Base-by-base conservation (phyloP, 2,888 invertebrate genomes). In the Eupelmus urozonus region DNA sequence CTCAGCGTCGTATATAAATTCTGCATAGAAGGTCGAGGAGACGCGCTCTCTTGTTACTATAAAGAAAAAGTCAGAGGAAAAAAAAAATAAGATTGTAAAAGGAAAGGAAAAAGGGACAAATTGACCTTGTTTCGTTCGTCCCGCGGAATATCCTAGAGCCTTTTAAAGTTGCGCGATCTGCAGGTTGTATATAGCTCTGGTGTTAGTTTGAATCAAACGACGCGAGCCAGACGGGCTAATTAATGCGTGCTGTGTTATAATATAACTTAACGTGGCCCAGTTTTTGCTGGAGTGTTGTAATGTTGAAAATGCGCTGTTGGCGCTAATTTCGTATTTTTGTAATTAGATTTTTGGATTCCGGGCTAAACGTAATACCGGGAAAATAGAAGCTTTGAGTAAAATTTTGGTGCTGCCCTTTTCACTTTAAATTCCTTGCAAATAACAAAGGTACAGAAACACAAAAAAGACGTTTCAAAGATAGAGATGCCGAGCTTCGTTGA, bases 11-110 rank as follows among this genome's bases (percentile, higher is more conserved):
- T n/a, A n/a, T n/a, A 69, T 69, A 69, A 69, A 69, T 69, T 69
- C 57, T 57, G 57, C 57, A 69, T 27, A 59, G n/a, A 69, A 69
- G 69, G 57, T 69, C 69, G 69, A 69, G 69, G 13, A 69, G 69
- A 13, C 23, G 23, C 29, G 16, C 53, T 18, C 23, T 13, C 29
- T 34, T 16, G 23, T 45, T 27, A 18, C 29, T n/a, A 9, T 11
- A 9, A 34, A 4, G n/a, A 65, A 49, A 49, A 62, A 62, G 62
- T 42, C 20, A 13, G 49, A 13, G 5, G 49, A 18, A 13, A 27
- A 16, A 45, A 27, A 45, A 42, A 23, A 63, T 16, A 42, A 23
- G 42, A 42, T 16, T n/a, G n/a, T n/a, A n/a, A n/a, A n/a, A n/a
- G n/a, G n/a, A 42, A 49, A 29, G 34, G 2, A 53, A 69, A 69